A percentile compares a stretch with the other conserved stretches of the same genome.
phyloP scores from a whole-genome alignment of 1,140 invertebrate species.

The Aphelinus certus region DNA sequence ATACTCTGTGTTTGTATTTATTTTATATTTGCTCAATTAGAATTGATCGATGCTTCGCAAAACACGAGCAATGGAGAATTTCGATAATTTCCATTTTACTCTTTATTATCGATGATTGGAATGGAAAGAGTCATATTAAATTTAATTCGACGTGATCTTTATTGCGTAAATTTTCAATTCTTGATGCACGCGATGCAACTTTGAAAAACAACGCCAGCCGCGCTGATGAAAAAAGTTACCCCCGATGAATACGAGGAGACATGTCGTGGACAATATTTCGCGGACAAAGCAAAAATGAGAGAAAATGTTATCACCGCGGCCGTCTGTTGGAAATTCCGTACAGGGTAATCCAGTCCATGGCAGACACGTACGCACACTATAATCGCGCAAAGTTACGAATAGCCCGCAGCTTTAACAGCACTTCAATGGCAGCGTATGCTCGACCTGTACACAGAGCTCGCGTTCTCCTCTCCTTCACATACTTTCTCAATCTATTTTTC shows the following conservation, averaged over 20 bases:
- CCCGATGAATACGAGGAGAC: neutral
- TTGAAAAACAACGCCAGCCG: neutral
- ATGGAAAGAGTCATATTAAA: too few relatives aligned
- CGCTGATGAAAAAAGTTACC: neutral
- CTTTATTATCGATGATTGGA: too few relatives aligned
- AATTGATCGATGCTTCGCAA: too few relatives aligned
- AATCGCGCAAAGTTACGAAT: slow-evolving; percentile 18
- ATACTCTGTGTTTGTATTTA: too few relatives aligned
- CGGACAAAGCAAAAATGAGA: neutral
- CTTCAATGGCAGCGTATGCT: slow-evolving; percentile 9
- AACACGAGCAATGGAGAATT: too few relatives aligned
- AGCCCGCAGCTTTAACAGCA: slow-evolving; percentile 23
- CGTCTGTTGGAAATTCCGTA: neutral
- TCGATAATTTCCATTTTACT: too few relatives aligned
- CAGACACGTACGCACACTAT: neutral
- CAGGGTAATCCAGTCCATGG: neutral
- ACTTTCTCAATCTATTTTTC: neutral
- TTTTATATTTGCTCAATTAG: too few relatives aligned
- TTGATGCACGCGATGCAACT: too few relatives aligned
- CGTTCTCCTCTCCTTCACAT: too few relatives aligned
- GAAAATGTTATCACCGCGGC: neutral
- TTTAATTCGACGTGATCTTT: too few relatives aligned
- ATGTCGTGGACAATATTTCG: neutral
- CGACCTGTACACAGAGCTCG: neutral
- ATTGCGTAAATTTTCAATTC: too few relatives aligned